Conservation (phyloP, 2,888 invertebrate species). For the Alviniconcha strummeri region DNA sequence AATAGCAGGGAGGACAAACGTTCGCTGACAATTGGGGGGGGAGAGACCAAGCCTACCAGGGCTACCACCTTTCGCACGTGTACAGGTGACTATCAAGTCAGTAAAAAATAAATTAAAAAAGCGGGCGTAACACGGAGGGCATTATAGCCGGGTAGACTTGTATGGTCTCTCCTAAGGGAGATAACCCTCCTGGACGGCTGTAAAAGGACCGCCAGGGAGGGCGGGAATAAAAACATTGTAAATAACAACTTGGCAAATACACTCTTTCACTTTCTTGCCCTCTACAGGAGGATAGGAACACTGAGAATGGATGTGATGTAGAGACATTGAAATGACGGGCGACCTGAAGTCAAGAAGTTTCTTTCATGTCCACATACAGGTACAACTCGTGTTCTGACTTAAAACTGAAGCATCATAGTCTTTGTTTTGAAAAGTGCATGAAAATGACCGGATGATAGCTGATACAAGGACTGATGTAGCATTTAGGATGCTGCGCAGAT, state of each 20-base stretch:
- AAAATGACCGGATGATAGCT: too few species aligned
- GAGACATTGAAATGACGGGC: too few species aligned
- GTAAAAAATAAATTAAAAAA: constrained; percentile 26
- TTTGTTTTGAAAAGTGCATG: too few species aligned
- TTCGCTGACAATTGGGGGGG: constrained; percentile 12
- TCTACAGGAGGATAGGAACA: too few species aligned
- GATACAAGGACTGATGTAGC: too few species aligned
- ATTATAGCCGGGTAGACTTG: constrained; percentile 34
- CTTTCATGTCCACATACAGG: too few species aligned
- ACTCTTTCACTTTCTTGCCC: not conserved
- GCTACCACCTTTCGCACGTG: constrained; percentile 59
- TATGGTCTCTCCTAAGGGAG: constrained; percentile 13
- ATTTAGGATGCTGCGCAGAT: too few species aligned
- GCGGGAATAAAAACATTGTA: constrained; percentile 11
- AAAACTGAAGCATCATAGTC: too few species aligned
- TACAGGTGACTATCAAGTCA: constrained; percentile 47
- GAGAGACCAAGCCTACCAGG: constrained; percentile 32
- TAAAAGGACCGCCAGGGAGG: constrained; percentile 29
- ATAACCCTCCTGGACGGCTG: constrained; percentile 23
- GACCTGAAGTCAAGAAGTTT: too few species aligned
- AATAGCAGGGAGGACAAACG: not conserved
- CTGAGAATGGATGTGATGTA: too few species aligned
- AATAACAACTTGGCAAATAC: constrained; percentile 17
- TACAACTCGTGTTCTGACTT: too few species aligned
- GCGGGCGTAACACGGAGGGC: constrained; percentile 34